phyloP scores from a whole-genome alignment of 1,140 invertebrate species.

The Laodelphax striatellus region DNA sequence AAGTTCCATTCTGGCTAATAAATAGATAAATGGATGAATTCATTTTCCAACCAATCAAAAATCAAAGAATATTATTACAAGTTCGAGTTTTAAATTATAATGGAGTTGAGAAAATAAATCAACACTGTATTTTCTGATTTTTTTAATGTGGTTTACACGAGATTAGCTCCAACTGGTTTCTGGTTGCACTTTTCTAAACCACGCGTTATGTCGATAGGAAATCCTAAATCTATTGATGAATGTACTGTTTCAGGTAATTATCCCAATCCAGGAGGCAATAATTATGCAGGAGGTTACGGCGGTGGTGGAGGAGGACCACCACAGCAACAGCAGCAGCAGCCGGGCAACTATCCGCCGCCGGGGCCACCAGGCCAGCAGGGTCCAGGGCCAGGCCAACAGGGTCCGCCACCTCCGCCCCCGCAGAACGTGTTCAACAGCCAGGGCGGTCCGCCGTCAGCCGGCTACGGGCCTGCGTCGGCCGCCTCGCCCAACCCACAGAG shows the following conservation, averaged over 20 bases:
- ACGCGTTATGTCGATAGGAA: no score
- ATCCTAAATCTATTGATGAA: no score
- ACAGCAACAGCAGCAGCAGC: conserved; percentile 4
- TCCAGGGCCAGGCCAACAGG: conserved; percentile 7
- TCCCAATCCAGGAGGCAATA: not conserved
- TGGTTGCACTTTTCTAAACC: no score
- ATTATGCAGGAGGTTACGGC: conserved; percentile 4
- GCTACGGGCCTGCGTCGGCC: conserved; percentile 10
- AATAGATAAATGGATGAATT: no score
- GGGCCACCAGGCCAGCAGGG: not conserved
- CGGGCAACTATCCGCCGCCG: conserved; percentile 6
- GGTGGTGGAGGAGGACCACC: not conserved
- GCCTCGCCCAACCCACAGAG: conserved; percentile 14
- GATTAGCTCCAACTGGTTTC: no score
- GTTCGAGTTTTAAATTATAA: no score
- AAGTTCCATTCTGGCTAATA: no score
- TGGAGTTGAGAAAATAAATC: no score
- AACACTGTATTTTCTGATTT: no score
- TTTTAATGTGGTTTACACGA: no score
- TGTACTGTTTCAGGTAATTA: conserved; percentile 2
- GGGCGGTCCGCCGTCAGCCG: not conserved
- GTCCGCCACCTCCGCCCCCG: conserved; percentile 11
- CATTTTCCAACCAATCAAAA: no score
- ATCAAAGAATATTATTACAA: no score
- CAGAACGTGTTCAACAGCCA: not conserved